Base-by-base conservation (phyloP, 2,888 invertebrate species). In the Leistus spinibarbis region DNA sequence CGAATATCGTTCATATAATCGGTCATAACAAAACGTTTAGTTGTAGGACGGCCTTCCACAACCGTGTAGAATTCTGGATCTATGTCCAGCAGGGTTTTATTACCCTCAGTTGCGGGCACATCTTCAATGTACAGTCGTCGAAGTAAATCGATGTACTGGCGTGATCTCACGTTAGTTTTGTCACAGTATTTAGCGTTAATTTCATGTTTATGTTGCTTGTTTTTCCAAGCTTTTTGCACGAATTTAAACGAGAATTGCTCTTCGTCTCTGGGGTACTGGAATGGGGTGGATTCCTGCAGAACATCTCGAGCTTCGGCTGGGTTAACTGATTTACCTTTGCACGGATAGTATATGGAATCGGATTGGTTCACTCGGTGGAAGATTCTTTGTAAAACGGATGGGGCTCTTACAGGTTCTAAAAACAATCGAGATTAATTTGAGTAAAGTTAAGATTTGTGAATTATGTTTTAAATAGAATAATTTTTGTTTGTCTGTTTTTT, bases 1-100 rank as follows among this genome's bases (percentile, higher is more conserved):
- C 86, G 80, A 78, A 83, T 82, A 84, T 81, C 85, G 79, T 78
- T 82, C 79, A 91, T 82, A 80, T 92, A 92, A 7, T 88, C 86
- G 78, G 87, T 86, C 66, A 89, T 86, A 76, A 89, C 90, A 77
- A 91, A 88, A 78, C 87, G 88, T 79, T 88, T 88, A 67, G 88
- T 86, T 23, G 90, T 86, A 0, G 90, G 89, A 40, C 91, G 87
- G 5, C 91, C 91, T 82, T 89, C 88, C 53, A 91, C 87, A 54
- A 90, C 88, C 0, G 88, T 87, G 81, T 90, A 92, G 82, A 91
- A 92, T 77, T 90, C 88, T 0, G 91, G 90, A 81, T 92, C 91
- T 54, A 91, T 87, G 83, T 92, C 91, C 16, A 90, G 86, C 66
- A 91, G 89, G 0, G 90, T 89, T 78, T 88, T 87, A 24, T 89